Evolutionary conservation across 2,888 invertebrate genomes (phyloP).

Genomic region (Caenorhabditis wallacei): DNA sequence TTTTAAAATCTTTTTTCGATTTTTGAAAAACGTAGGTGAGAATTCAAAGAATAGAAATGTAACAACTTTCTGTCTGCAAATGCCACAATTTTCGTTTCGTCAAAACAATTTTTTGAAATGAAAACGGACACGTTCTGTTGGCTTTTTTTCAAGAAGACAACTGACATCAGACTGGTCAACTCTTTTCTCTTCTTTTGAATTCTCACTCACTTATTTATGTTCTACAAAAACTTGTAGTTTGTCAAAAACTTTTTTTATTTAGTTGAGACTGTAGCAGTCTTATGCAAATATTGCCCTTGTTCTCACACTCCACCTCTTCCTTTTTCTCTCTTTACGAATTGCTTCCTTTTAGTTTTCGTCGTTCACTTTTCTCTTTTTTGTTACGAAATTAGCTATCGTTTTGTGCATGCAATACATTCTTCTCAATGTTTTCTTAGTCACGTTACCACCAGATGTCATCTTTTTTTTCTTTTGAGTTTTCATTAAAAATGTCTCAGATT

Average conservation of each 20-base stretch:
- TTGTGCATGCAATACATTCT: not conserved
- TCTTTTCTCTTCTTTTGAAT: not conserved
- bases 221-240: slow-evolving; percentile 24
- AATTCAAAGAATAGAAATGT: not conserved
- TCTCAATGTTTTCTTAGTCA: slow-evolving; percentile 35
- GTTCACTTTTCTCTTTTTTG: not conserved
- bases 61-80: not conserved
- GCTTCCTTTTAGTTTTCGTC: slow-evolving; percentile 7
- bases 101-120: slow-evolving; percentile 37
- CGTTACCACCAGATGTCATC: slow-evolving; percentile 35
- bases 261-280: slow-evolving; percentile 47
- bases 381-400: slow-evolving; percentile 45
- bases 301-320: not conserved
- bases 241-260: slow-evolving; percentile 24
- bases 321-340: not conserved
- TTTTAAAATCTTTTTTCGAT: not conserved
- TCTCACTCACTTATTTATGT: not conserved
- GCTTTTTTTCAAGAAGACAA: slow-evolving; percentile 19
- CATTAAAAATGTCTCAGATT: not conserved
- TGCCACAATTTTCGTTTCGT: slow-evolving; percentile 2
- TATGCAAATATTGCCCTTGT: slow-evolving; percentile 52
- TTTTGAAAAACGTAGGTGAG: not conserved
- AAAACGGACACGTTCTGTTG: slow-evolving; percentile 53
- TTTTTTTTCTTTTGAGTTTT: slow-evolving; percentile 21
- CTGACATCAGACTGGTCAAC: slow-evolving; percentile 40